These are phyloP conservation scores for Aporophyla nigra DNA, from an alignment of 2,888 invertebrate genomes.

Conservation along the genomic window DNA sequence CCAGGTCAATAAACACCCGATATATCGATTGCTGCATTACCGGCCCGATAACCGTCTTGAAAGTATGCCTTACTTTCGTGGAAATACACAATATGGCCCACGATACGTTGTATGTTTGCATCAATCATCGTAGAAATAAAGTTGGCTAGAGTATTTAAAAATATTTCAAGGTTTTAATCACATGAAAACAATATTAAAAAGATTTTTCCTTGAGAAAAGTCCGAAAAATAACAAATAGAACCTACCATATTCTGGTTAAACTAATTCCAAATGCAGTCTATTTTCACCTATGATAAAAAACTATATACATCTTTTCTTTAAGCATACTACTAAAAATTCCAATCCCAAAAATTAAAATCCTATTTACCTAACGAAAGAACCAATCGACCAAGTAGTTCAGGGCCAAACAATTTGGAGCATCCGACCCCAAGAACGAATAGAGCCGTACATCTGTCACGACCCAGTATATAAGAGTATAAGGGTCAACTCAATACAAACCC, in stretches of 20 bases:
- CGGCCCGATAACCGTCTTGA: slow-evolving; percentile 10
- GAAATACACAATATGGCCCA: not conserved
- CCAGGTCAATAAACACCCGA: slow-evolving; percentile 38
- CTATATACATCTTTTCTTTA: not conserved
- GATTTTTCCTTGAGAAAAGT: not conserved
- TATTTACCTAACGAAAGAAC: not conserved
- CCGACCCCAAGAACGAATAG: slow-evolving; percentile 33
- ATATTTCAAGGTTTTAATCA: not conserved
- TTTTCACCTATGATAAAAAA: not conserved
- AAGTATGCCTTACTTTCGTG: slow-evolving; percentile 5
- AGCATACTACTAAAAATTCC: not conserved
- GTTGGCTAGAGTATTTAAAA: not conserved
- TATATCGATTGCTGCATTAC: slow-evolving; percentile 26
- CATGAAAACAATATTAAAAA: not conserved
- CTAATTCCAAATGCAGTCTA: not conserved
- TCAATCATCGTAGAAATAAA: not conserved
- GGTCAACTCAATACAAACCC: slow-evolving; percentile 58
- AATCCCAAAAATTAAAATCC: not conserved
- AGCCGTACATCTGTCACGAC: slow-evolving; percentile 46
- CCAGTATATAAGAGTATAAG: slow-evolving; percentile 48
- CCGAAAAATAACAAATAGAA: not conserved
- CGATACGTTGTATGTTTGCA: slow-evolving; percentile 6
- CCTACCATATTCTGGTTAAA: not conserved
- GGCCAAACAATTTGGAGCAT: slow-evolving; percentile 29
- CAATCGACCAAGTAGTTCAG: slow-evolving; percentile 22